A percentile compares a stretch with the other conserved stretches of the same genome.
Evolutionary conservation across 2,797 vertebrate species (phyloP).

Genomic region (Bradypodion pumilum): DNA sequence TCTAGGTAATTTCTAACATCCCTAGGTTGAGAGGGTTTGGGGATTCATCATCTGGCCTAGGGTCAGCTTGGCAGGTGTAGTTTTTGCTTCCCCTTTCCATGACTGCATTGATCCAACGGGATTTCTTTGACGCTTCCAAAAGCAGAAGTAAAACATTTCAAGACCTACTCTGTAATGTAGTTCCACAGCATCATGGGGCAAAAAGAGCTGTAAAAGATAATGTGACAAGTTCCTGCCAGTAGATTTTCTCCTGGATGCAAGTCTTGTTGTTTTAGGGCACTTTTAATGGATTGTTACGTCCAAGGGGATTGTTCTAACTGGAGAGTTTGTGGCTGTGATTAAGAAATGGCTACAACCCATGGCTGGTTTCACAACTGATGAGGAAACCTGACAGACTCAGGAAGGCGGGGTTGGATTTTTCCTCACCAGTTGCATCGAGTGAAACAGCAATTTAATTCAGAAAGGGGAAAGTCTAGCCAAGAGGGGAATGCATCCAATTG

Average conservation of each 20-base stretch:
- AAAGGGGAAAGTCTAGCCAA: background rate
- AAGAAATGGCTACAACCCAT: background rate
- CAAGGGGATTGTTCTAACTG: conserved; percentile 25
- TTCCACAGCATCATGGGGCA: background rate
- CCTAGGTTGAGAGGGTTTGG: too few species aligned
- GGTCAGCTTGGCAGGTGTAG: too few species aligned
- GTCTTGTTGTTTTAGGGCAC: conserved; percentile 4
- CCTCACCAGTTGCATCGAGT: background rate
- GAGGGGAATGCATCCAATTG: background rate
- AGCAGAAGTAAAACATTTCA: background rate
- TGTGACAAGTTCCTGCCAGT: conserved; percentile 12
- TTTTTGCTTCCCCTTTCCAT: background rate
- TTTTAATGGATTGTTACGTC: conserved; percentile 28
- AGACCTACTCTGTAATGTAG: background rate
- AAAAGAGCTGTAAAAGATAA: conserved; percentile 5
- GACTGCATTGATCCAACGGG: background rate
- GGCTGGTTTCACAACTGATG: conserved; percentile 3
- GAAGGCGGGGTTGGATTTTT: background rate
- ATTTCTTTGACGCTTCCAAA: background rate
- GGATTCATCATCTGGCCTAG: too few species aligned
- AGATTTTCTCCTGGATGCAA: background rate
- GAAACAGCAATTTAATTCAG: conserved; percentile 3
- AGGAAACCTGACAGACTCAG: conserved; percentile 16
- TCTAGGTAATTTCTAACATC: too few species aligned
- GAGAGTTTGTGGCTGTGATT: conserved; percentile 17